Percentiles rank a stretch among this genome's conserved stretches.
Conservation (phyloP, 2,888 invertebrate genomes). For the Ennomos fuscantarius region DNA sequence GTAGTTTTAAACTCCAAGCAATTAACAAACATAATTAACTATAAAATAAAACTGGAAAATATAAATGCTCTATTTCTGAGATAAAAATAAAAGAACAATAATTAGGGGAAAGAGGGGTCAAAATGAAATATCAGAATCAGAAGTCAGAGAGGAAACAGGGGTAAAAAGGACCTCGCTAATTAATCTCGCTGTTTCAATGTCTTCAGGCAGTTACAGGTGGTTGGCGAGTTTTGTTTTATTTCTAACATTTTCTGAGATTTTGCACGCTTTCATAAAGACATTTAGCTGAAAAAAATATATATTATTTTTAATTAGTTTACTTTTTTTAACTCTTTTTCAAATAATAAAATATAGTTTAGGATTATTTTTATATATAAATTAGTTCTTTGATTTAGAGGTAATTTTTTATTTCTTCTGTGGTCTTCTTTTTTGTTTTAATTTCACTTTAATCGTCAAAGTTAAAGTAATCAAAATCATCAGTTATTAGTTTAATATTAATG, state of each 20-base stretch:
- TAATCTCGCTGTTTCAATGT: constrained; percentile 30
- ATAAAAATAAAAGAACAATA: background rate
- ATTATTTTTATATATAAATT: too few relatives aligned
- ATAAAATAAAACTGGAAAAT: constrained; percentile 3
- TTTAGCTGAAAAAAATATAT: background rate
- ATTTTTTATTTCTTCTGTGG: too few relatives aligned
- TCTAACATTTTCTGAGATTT: constrained; percentile 12
- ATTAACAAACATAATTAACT: background rate
- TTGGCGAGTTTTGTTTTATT: constrained; percentile 31
- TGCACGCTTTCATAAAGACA: background rate
- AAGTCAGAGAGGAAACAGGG: constrained; percentile 6
- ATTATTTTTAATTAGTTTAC: too few relatives aligned
- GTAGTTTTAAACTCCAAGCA: background rate
- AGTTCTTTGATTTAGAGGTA: too few relatives aligned
- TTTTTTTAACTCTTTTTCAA: too few relatives aligned
- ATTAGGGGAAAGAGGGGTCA: background rate
- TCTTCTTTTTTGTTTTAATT: too few relatives aligned
- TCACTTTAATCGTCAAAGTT: too few relatives aligned
- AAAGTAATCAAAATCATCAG: too few relatives aligned
- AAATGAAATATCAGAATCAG: background rate
- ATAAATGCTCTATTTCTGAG: background rate
- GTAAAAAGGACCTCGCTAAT: constrained; percentile 22
- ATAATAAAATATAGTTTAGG: too few relatives aligned
- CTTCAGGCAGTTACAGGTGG: constrained; percentile 43
- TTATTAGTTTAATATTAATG: too few relatives aligned